Evolutionary conservation across 1,140 invertebrate species (phyloP).

Genomic region (Berghia stephanieae): DNA sequence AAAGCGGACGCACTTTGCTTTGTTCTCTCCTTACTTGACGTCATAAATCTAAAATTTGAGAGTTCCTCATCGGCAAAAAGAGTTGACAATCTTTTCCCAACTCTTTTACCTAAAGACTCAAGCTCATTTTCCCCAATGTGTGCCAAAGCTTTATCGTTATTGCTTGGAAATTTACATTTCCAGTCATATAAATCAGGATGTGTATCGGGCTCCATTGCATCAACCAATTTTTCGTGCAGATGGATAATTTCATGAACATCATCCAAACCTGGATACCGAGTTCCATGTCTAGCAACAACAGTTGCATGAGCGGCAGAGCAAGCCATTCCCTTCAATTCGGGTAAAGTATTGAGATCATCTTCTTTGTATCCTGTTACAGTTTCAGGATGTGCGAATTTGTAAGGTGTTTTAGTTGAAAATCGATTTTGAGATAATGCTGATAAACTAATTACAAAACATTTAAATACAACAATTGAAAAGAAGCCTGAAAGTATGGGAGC

Average conservation of each 20-base stretch:
- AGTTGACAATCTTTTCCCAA: slow-evolving; percentile 39
- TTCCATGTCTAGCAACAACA: slow-evolving; percentile 52
- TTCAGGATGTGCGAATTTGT: slow-evolving; percentile 40
- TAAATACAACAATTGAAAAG: too few relatives aligned
- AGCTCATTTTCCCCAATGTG: slow-evolving; percentile 44
- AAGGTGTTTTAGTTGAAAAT: slow-evolving; percentile 53
- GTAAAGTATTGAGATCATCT: slow-evolving; percentile 37
- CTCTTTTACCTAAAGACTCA: slow-evolving; percentile 39
- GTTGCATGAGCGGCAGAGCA: slow-evolving; percentile 51
- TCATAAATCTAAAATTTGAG: slow-evolving; percentile 43
- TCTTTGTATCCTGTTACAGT: slow-evolving; percentile 27
- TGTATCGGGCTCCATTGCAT: slow-evolving; percentile 18
- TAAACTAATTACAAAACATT: too few relatives aligned
- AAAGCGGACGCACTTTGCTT: slow-evolving; percentile 48
- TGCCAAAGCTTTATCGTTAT: slow-evolving; percentile 42
- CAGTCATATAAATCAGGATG: slow-evolving; percentile 42
- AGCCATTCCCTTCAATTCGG: slow-evolving; percentile 35
- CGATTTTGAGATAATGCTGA: slow-evolving; percentile 13
- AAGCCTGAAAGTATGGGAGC: too few relatives aligned
- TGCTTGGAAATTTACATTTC: slow-evolving; percentile 45
- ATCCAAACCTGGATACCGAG: slow-evolving; percentile 49
- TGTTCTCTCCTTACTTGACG: slow-evolving; percentile 48
- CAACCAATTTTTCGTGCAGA: slow-evolving; percentile 36
- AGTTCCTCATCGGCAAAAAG: slow-evolving; percentile 45
- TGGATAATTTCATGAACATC: slow-evolving; percentile 42